Percentiles rank a stretch among this genome's conserved stretches.
Conservation (phyloP, 2,888 invertebrate species). For the Drosophila yooni region DNA sequence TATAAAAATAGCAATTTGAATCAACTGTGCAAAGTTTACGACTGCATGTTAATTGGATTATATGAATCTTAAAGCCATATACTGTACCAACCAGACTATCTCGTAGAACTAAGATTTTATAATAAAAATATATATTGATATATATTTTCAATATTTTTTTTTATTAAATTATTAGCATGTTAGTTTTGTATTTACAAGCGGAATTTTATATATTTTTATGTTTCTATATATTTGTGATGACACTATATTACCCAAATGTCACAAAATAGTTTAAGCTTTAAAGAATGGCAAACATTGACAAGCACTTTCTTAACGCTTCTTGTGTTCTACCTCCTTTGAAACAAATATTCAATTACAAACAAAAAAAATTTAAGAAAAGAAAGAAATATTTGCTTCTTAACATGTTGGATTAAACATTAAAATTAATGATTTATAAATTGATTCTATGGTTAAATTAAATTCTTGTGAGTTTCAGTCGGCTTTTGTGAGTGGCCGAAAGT, state of each 20-base stretch:
- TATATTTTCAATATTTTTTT: not conserved
- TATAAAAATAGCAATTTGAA: conserved; percentile 1
- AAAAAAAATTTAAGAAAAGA: not conserved
- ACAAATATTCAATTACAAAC: not conserved
- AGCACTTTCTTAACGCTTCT: not conserved
- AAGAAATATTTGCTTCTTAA: not conserved
- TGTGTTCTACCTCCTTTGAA: not conserved
- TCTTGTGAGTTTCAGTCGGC: too few relatives aligned
- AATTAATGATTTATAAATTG: not conserved
- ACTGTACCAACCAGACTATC: not conserved
- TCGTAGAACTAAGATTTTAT: too few relatives aligned
- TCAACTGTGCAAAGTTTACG: not conserved
- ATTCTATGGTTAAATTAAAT: not conserved
- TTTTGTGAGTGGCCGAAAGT: not conserved
- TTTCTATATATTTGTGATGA: not conserved
- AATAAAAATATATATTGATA: not conserved
- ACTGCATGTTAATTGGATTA: not conserved
- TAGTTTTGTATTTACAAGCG: not conserved
- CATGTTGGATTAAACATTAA: not conserved
- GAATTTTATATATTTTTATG: not conserved
- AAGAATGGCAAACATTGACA: not conserved
- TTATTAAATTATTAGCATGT: not conserved
- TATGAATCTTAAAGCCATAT: too few relatives aligned
- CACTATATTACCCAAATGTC: not conserved
- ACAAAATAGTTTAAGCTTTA: not conserved